Base-by-base conservation (phyloP, 2,888 invertebrate genomes). In the Nebria brevicollis region DNA sequence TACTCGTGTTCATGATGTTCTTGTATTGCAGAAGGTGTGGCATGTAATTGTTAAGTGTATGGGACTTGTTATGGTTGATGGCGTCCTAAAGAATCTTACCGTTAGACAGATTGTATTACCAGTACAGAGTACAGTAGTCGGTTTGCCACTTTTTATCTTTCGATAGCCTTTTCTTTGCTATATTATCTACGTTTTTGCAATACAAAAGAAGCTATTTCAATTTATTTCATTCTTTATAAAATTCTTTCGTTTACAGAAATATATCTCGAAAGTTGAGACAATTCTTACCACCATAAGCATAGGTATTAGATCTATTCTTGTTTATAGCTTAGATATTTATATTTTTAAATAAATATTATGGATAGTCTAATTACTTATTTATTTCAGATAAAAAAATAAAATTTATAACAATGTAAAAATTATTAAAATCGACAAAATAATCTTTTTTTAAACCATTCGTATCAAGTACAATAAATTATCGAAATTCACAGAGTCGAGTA, bases 21-120 rank as follows among this genome's bases (percentile, higher is more conserved):
- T 54, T 54, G 54, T 54, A 54, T 54, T 54, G 54, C 54, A 54
- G 54, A 11, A 54, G 54, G 54, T 54, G 54, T 54, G 54, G 54
- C 54, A 54, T 54, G 54, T 54, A 54, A 54, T 54, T 54, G 54
- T 54, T 54, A 54, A 54, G 54, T 54, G 54, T 54, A 54, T 54
- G 34, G 34, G 34, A 34, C 34, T 34, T 34, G 13, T 13, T 13
- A 54, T 54, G 54, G 54, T 54, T 54, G 54, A 54, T 54, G 13
- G 54, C 54, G 54, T 13, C 54, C 13, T 54, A 8, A 54, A 54
- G 54, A 54, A 54, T 34, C 34, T 34, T 34, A 54, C 54, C 54
- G 54, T 54, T 54, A 54, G 54, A 6, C 13, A 54, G 54, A 54
- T 54, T 54, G 54, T 54, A 54, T 54, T 54, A 54, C 54, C 13